Percentiles rank a stretch among this genome's conserved stretches.
Conservation (phyloP, 2,113 vertebrate species). For the Brachyhypopomus gauderio region DNA sequence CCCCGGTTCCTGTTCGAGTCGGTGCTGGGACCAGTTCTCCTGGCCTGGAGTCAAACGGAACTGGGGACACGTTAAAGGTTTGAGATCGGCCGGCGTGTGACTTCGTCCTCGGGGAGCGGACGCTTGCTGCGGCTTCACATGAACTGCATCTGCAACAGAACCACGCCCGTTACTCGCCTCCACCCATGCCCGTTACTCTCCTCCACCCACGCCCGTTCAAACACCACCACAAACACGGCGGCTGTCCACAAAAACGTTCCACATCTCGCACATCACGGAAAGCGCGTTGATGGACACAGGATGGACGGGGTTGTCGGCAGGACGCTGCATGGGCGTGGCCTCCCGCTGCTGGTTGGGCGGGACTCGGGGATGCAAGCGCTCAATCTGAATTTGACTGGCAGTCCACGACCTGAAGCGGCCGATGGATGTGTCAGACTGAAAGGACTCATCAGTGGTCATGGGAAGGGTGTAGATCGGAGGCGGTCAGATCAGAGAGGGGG, state of each 20-base stretch:
- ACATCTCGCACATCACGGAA: no score
- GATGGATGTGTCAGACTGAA: neutral
- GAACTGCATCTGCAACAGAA: slow-evolving; percentile 88
- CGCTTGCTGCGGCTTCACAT: slow-evolving; percentile 81
- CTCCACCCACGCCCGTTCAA: no score
- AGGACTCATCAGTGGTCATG: neutral
- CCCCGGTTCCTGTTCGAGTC: slow-evolving; percentile 65
- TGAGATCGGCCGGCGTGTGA: slow-evolving; percentile 71
- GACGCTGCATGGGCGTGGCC: no score
- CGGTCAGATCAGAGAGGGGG: neutral
- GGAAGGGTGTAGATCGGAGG: neutral
- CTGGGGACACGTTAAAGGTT: slow-evolving; percentile 79
- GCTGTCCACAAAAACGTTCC: no score
- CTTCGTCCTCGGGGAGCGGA: slow-evolving; percentile 73
- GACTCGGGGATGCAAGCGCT: no score
- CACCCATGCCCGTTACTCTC: neutral
- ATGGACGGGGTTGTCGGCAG: no score
- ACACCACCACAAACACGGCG: no score
- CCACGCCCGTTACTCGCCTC: neutral
- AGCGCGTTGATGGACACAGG: no score
- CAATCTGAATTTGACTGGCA: no score
- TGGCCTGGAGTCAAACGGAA: slow-evolving; percentile 78
- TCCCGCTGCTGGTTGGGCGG: no score
- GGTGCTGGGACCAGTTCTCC: slow-evolving; percentile 70
- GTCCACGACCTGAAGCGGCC: no score